Evolutionary conservation across 2,888 invertebrate species (phyloP), one percentile per base, ranked within the genome.

Genomic region (Diploptera punctata): DNA sequence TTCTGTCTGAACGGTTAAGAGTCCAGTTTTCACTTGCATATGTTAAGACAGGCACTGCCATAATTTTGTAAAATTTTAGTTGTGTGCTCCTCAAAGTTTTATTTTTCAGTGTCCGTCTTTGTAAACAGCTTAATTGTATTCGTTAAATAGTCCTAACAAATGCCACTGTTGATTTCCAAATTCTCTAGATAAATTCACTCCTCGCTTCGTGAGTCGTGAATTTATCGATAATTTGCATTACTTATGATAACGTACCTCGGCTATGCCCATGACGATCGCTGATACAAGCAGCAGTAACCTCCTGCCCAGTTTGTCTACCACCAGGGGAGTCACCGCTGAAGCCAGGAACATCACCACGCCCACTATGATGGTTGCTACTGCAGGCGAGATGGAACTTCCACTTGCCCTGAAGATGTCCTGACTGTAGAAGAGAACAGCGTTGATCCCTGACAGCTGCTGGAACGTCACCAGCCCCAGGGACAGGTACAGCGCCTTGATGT

Each of bases 401-500:
- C 67, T 77, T 24, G 57, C 26, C 1, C 83, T 80, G 79, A 94
- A 94, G 78, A 94, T 93, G 44, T 83, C 84, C 76, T 91, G 54
- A 7, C 62, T 90, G 82, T 93, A 94, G 81, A 93, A 93, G 1
- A 94, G 86, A 0, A 95, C 90, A 0, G 93, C 91, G 81, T 93
- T 94, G 79, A 94, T 91, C 0, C 94, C 94, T 0, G 90, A 90
- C 75, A 94, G 85, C 82, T 97, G 97, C 81, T 97, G 97, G 83
- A 95, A 92, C 77, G 89, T 84, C 68, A 93, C 91, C 73, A 96
- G 85, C 3, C 90, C 89, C 76, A 90, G 89, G 0, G 91, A 91
- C 68, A 92, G 88, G 76, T 93, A 86, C 79, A 95, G 87, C 0
- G 94, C 94, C 79, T 91, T 92, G 76, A 91, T 89, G 81, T 93